Conservation (phyloP, 1,140 invertebrate species). For the Ephestia elutella region DNA sequence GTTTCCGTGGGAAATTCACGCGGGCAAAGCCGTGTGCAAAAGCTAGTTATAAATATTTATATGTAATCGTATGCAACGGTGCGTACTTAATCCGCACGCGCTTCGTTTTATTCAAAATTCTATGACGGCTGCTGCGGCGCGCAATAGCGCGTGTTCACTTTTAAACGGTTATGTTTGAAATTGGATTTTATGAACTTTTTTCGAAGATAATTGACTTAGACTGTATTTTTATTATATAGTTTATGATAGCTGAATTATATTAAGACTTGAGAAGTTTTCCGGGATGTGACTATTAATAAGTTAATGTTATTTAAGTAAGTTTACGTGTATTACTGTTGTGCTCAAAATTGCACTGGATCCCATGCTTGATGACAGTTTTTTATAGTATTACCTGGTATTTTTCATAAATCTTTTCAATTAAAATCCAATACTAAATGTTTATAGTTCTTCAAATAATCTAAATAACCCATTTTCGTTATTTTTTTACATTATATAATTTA, state of each 20-base stretch:
- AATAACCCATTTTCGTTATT: too few species aligned
- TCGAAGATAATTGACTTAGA: not conserved
- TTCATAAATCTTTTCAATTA: not conserved
- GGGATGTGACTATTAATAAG: conserved; percentile 33
- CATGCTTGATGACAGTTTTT: not conserved
- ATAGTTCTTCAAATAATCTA: too few species aligned
- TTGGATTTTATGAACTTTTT: not conserved
- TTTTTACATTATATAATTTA: too few species aligned
- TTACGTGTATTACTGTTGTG: not conserved
- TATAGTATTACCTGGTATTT: not conserved
- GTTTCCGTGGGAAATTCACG: too few species aligned
- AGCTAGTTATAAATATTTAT: too few species aligned
- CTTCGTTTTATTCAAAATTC: too few species aligned
- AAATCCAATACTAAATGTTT: too few species aligned
- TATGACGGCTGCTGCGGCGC: too few species aligned
- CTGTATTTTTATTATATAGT: conserved; percentile 5
- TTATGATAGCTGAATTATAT: conserved; percentile 14
- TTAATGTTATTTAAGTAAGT: conserved; percentile 5
- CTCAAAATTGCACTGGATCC: not conserved
- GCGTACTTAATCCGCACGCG: too few species aligned
- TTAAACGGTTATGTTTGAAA: conserved; percentile 1
- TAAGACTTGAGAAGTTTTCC: conserved; percentile 14
- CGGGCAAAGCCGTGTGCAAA: too few species aligned
- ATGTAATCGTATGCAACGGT: too few species aligned
- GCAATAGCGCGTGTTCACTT: too few species aligned